These are phyloP conservation scores for Drosophila aldrichi DNA, from an alignment of 2,888 invertebrate genomes.

Conservation along the genomic window DNA sequence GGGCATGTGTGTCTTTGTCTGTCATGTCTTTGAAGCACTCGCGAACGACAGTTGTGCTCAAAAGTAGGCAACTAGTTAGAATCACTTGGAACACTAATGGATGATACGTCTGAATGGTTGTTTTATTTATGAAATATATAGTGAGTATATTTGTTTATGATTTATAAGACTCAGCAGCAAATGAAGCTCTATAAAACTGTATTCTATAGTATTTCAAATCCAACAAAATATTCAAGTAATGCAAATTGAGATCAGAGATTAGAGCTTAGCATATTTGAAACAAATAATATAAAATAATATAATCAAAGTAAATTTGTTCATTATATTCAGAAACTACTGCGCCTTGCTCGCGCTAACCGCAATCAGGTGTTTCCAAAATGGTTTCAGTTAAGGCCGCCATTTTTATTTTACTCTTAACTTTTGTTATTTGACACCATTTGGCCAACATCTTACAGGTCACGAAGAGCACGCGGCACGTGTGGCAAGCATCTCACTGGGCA, in stretches of 20 bases:
- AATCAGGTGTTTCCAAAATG: neutral
- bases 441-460: constrained; percentile 87
- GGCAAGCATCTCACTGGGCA: constrained; percentile 91
- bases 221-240: too few species aligned
- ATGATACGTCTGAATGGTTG: constrained; percentile 41
- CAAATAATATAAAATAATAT: too few species aligned
- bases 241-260: too few species aligned
- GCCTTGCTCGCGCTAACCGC: neutral
- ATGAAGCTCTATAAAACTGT: neutral
- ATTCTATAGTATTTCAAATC: neutral
- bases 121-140: constrained; percentile 62
- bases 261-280: too few species aligned
- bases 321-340: neutral
- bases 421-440: constrained; percentile 35
- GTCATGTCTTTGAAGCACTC: constrained; percentile 27
- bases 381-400: neutral
- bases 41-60: constrained; percentile 33
- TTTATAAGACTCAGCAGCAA: too few species aligned
- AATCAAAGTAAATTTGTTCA: neutral
- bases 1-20: constrained; percentile 19
- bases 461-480: constrained; percentile 92
- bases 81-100: constrained; percentile 31
- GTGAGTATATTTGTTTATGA: too few species aligned
- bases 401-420: neutral
- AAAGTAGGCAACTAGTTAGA: constrained; percentile 62